A percentile compares a stretch with the other conserved stretches of the same genome.
Conservation (phyloP, 2,888 invertebrate genomes). For the Lasioglossum pauxillum region DNA sequence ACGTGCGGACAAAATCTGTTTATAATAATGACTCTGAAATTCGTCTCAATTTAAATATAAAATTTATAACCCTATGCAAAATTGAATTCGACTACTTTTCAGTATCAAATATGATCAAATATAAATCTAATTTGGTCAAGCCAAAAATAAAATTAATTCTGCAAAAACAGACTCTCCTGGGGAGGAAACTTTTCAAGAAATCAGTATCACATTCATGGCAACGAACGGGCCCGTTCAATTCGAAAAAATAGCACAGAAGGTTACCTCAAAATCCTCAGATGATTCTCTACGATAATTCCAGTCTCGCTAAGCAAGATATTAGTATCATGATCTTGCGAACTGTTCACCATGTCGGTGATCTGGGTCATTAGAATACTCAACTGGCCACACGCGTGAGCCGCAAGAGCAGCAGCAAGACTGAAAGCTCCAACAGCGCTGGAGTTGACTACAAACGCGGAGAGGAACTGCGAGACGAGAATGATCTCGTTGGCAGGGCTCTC, state of each 20-base stretch:
- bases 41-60: background rate
- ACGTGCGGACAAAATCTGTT: background rate
- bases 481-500: constrained; percentile 64
- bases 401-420: constrained; percentile 63
- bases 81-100: background rate
- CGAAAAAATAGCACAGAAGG: background rate
- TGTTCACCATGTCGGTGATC: constrained; percentile 57
- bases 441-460: constrained; percentile 56
- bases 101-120: too few species aligned
- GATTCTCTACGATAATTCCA: constrained; percentile 63
- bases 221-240: background rate
- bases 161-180: background rate
- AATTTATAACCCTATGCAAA: too few species aligned
- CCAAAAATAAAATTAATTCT: background rate
- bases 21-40: background rate
- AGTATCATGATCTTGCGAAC: background rate
- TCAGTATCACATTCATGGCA: background rate
- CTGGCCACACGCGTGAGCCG: constrained; percentile 72
- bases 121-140: too few species aligned
- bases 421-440: constrained; percentile 55
- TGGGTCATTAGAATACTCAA: constrained; percentile 59
- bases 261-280: constrained; percentile 60
- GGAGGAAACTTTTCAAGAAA: background rate
- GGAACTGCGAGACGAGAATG: constrained; percentile 61
- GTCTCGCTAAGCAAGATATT: background rate